Evolutionary conservation across 2,888 invertebrate genomes (phyloP), one percentile per base, ranked within the genome.

Genomic region (Dione vanillae): DNA sequence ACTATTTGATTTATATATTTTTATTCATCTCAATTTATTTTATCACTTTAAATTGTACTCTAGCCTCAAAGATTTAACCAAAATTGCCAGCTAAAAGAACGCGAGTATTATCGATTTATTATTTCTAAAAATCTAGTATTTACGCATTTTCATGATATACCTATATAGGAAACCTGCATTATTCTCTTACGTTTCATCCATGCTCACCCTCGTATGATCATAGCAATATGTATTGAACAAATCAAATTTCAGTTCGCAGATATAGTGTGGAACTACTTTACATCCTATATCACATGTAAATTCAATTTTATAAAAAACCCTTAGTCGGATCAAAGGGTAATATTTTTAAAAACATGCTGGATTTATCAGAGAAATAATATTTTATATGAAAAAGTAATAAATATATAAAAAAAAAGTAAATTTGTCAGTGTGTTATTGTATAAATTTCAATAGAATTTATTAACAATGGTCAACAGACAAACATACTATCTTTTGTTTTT

Each of bases 211-310:
- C 56, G 69, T 78, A 78, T 80, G 76, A 75, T 79, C 80, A 79
- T 81, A 79, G 78, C 77, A 76, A 82, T 77, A 80, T 74, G 72
- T 83, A 82, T 79, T 80, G 77, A 78, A 79, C 74, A 85, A 87
- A 88, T 85, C 76, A 81, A 83, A 87, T 88, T 87, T 85, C 76
- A 76, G 73, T 76, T 78, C 78, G 73, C 83, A 84, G 83, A 85
- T 86, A 84, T 82, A 82, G 81, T 80, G 77, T 74, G 75, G 68
- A 80, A 79, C 80, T 78, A 82, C 82, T 83, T 81, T 80, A 82
- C 79, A 77, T 72, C 73, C 82, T 83, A 83, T 85, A 83, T 85
- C 83, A 80, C 75, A 79, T 77, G 75, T 77, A 83, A 83, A 88
- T 85, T 83, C 83, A 86, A 87, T 88, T 84, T 80, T 78, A 27